A percentile compares a stretch with the other conserved stretches of the same genome.
Evolutionary conservation across 2,888 invertebrate species (phyloP).

Genomic region (Hydropsyche betteni): DNA sequence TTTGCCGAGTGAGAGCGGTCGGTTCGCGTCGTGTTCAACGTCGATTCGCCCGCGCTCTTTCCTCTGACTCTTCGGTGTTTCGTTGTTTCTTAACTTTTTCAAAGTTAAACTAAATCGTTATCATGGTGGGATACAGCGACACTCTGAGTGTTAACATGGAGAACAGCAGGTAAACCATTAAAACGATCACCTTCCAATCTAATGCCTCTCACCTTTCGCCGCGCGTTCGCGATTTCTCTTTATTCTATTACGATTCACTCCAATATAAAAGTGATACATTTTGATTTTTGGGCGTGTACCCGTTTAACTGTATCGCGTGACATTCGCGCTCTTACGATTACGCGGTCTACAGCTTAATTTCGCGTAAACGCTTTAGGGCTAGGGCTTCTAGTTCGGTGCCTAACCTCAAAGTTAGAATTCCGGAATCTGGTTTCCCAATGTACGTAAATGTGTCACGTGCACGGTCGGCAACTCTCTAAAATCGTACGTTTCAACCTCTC

Average conservation of each 20-base stretch:
- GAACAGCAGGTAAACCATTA: constrained; percentile 62
- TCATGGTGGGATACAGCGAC: constrained; percentile 51
- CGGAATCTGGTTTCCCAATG: too few species aligned
- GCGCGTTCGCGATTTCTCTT: not conserved
- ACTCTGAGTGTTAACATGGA: constrained; percentile 56
- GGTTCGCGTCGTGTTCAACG: constrained; percentile 12
- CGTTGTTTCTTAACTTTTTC: not conserved
- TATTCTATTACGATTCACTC: not conserved
- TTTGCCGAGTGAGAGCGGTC: constrained; percentile 30
- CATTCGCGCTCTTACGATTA: too few species aligned
- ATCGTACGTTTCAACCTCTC: constrained; percentile 5
- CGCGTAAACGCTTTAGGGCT: too few species aligned
- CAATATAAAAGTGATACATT: too few species aligned
- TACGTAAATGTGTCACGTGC: constrained; percentile 13
- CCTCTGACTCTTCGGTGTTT: not conserved
- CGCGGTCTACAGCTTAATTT: too few species aligned
- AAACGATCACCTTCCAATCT: not conserved
- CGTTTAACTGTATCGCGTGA: too few species aligned
- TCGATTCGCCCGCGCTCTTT: not conserved
- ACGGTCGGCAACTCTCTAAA: constrained; percentile 47
- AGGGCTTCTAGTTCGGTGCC: too few species aligned
- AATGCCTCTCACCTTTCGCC: not conserved
- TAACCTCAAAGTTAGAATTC: too few species aligned
- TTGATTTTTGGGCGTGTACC: too few species aligned
- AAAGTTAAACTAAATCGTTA: not conserved